Evolutionary conservation across 2,888 invertebrate genomes (phyloP), one percentile per base, ranked within the genome.

Genomic region (Orthosia incerta): DNA sequence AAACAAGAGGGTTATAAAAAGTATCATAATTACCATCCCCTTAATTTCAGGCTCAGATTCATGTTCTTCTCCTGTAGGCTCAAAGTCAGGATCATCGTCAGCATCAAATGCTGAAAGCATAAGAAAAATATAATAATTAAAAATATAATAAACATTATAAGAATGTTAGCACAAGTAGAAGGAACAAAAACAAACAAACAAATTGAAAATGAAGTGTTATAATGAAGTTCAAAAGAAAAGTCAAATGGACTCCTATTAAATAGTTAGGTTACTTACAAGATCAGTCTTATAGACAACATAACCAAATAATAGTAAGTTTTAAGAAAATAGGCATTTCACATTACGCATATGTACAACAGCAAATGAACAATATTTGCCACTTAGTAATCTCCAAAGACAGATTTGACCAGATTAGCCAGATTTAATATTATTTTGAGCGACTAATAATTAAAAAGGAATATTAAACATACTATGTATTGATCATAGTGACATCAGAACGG

Each of bases 81-180:
- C 89, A 78, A 94, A 95, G 78, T 95, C 95, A 0, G 94, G 94
- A 69, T 96, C 96, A 73, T 95, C 95, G 56, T 89, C 92, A 4
- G 62, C 62, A 57, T 53, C 72, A 71, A 85, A 92, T 68, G 89
- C 93, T 78, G 83, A 66, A 76, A 87, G 83, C 71, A 23, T 50
- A 53, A 20, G 1, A 68, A 15, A 7, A 12, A 39, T 31, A 31
- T 7, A 31, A 31, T 31, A 31, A 31, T 0, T 31, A 31, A 31
- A 31, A 31, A 31, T 39, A 9, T 9, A 39, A 39, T 39, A 31
- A 31, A 31, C 31, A 31, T 31, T 1, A 31, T 57, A 12, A 18
- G 45, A 56, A 57, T 56, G 0, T 39, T 39, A 39, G 39, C 23
- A 23, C 3, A 3, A 31, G 20, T 39, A 45, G 26, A 26, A 2